Percentiles rank a stretch among this genome's conserved stretches.
Conservation (phyloP, 1,140 invertebrate genomes). For the Oryctes rhinoceros region DNA sequence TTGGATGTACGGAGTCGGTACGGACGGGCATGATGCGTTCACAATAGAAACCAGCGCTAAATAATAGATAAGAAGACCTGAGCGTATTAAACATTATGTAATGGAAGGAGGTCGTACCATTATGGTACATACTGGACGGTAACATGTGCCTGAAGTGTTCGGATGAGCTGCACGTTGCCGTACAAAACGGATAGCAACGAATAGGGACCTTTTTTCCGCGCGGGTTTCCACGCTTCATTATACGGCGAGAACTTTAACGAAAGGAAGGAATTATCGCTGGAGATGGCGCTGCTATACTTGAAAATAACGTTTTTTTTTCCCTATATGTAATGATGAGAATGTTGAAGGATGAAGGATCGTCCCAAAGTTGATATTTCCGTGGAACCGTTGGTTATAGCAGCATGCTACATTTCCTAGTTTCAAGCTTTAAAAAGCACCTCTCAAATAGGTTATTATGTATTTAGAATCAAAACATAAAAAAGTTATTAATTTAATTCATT, state of each 20-base stretch:
- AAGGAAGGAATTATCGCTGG: too few species aligned
- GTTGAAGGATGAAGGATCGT: too few species aligned
- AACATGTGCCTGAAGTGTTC: neutral
- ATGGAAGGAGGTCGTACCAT: neutral
- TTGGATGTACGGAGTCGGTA: neutral
- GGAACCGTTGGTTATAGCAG: too few species aligned
- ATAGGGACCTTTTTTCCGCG: neutral
- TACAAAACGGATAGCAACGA: neutral
- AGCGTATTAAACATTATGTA: constrained; percentile 7
- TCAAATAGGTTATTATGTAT: too few species aligned
- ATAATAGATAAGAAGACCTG: constrained; percentile 11
- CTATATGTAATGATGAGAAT: too few species aligned
- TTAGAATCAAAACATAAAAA: too few species aligned
- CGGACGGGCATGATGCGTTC: neutral
- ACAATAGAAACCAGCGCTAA: neutral
- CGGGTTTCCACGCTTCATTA: neutral
- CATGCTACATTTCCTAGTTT: too few species aligned
- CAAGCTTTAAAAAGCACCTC: too few species aligned
- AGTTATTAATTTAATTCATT: too few species aligned
- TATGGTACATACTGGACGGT: neutral
- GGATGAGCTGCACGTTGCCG: neutral
- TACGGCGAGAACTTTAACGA: neutral
- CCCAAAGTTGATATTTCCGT: too few species aligned
- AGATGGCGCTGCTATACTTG: too few species aligned
- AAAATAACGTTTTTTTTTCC: too few species aligned